Evolutionary conservation across 2,888 invertebrate genomes (phyloP).

Genomic region (Desoria tigrina): DNA sequence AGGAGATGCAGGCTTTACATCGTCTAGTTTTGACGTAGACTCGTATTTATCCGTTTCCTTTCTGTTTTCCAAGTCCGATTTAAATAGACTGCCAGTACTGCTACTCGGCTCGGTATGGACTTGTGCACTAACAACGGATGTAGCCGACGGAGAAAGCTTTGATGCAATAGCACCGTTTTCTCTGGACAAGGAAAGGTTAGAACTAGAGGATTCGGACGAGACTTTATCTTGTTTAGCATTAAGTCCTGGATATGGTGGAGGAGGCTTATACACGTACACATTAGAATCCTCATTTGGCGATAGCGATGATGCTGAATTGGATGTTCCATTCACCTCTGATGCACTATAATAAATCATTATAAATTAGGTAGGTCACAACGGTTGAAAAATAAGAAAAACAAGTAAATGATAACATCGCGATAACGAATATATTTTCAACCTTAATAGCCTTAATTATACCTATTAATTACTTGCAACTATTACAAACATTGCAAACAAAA

Average conservation of each 20-base stretch:
- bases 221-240: neutral
- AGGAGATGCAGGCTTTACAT: too few species aligned
- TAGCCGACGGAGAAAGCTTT: slow-evolving; percentile 26
- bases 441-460: too few species aligned
- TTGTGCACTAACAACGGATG: slow-evolving; percentile 44
- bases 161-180: neutral
- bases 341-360: too few species aligned
- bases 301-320: slow-evolving; percentile 8
- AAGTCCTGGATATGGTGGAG: slow-evolving; percentile 75
- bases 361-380: too few species aligned
- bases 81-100: neutral
- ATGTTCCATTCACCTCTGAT: slow-evolving; percentile 10
- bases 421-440: too few species aligned
- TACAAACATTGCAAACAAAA: too few species aligned
- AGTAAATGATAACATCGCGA: too few species aligned
- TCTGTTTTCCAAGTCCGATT: neutral
- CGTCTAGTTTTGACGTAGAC: too few species aligned
- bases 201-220: slow-evolving; percentile 6
- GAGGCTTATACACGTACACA: slow-evolving; percentile 76
- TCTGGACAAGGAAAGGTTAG: neutral
- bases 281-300: slow-evolving; percentile 56
- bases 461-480: too few species aligned
- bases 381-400: too few species aligned
- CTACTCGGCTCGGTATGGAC: slow-evolving; percentile 33
- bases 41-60: too few species aligned